Conservation (phyloP, 2,888 invertebrate genomes). For the Gari tellinella region DNA sequence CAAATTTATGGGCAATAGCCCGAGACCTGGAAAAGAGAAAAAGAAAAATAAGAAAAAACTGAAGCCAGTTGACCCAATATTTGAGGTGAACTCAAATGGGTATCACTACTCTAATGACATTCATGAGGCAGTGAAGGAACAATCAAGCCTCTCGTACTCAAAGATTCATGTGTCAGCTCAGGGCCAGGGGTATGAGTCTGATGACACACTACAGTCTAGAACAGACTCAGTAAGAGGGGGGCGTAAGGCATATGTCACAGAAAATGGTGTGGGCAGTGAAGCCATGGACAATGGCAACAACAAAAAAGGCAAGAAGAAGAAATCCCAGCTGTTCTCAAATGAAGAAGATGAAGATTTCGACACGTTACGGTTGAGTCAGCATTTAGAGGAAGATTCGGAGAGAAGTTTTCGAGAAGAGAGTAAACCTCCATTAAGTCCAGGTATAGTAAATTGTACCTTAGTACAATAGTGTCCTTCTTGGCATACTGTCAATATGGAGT, state of each 20-base stretch:
- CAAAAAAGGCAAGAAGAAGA: conserved; percentile 30
- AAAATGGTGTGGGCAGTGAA: background rate
- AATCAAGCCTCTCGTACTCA: conserved; percentile 32
- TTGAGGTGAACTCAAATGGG: background rate
- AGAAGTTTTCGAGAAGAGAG: background rate
- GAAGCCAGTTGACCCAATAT: background rate
- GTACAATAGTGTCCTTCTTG: too few relatives aligned
- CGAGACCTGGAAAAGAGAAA: conserved; percentile 30
- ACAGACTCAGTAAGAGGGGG: conserved; percentile 1
- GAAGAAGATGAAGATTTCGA: conserved; percentile 56
- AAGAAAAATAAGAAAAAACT: conserved; percentile 37
- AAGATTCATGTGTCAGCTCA: conserved; percentile 45
- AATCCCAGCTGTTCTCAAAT: background rate
- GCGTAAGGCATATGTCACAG: conserved; percentile 1
- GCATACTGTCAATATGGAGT: too few relatives aligned
- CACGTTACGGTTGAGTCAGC: conserved; percentile 54
- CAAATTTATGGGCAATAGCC: conserved; percentile 52
- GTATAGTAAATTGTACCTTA: background rate
- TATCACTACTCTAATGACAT: background rate
- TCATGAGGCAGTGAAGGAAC: background rate
- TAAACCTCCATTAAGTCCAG: conserved; percentile 5
- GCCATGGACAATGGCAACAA: conserved; percentile 6
- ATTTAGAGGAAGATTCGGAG: conserved; percentile 32
- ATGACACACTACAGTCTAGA: conserved; percentile 8
- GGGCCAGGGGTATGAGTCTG: conserved; percentile 9